Evolutionary conservation across 2,797 vertebrate species (phyloP).

Genomic region (Telmatherina bonti): DNA sequence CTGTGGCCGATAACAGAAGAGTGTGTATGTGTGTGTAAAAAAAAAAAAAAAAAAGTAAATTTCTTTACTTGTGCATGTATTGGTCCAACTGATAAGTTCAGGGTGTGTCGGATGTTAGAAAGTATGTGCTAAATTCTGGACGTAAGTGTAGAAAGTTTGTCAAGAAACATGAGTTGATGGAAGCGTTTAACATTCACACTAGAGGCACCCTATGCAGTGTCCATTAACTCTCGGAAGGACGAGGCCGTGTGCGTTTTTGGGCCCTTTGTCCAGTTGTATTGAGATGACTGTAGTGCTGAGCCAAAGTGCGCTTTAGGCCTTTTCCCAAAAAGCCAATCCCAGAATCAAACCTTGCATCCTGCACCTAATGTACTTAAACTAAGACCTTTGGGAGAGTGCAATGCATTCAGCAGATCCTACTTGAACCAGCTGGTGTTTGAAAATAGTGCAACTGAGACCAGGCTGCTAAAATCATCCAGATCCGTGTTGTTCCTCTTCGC

Average conservation of each 20-base stretch:
- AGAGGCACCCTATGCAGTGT: constrained; percentile 64
- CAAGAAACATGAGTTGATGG: constrained; percentile 43
- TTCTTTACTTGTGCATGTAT: constrained; percentile 57
- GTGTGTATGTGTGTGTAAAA: constrained; percentile 8
- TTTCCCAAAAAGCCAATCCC: no score
- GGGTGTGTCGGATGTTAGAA: constrained; percentile 42
- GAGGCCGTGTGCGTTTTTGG: constrained; percentile 56
- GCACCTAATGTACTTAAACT: constrained; percentile 47
- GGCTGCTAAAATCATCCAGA: background rate
- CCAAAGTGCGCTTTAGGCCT: constrained; percentile 50
- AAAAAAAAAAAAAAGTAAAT: no score
- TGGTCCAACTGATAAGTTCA: constrained; percentile 58
- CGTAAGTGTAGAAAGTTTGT: constrained; percentile 40
- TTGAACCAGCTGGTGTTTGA: constrained; percentile 54
- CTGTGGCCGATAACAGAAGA: constrained; percentile 48
- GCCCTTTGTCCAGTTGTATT: constrained; percentile 45
- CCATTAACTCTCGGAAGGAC: constrained; percentile 33
- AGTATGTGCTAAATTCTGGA: constrained; percentile 42
- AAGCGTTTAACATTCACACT: constrained; percentile 72
- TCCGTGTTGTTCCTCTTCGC: constrained; percentile 10
- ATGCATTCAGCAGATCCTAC: constrained; percentile 41
- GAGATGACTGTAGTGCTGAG: constrained; percentile 76
- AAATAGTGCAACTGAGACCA: constrained; percentile 74
- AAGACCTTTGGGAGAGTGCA: constrained; percentile 42
- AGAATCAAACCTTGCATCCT: constrained; percentile 28